Conservation (phyloP, 2,113 vertebrate species). For the Dunckerocampus dactyliophorus region DNA sequence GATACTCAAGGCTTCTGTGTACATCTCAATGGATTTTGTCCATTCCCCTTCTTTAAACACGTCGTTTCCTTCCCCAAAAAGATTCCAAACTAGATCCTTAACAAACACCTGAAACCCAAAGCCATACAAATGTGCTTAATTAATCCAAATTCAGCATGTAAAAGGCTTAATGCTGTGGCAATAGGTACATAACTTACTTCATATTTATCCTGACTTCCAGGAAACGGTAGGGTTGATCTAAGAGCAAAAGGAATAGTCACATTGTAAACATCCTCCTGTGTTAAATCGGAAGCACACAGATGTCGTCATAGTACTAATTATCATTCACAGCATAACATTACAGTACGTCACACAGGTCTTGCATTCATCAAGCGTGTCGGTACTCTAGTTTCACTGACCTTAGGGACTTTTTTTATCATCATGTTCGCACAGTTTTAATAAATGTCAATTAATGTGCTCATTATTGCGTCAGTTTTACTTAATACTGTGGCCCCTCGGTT, state of each 20-base stretch:
- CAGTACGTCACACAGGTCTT: no score
- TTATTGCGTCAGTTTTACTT: no score
- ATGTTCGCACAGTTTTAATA: no score
- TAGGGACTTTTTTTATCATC: no score
- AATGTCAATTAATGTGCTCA: no score
- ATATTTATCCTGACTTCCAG: constrained; percentile 89
- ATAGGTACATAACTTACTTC: constrained; percentile 72
- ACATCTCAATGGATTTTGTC: constrained; percentile 84
- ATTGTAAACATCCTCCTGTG: background rate
- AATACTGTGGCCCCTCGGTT: no score
- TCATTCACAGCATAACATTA: no score
- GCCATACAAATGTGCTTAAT: background rate
- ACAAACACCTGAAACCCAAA: constrained; percentile 81
- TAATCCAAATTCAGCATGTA: no score
- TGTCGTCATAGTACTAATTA: no score
- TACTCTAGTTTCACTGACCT: no score
- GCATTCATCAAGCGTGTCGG: no score
- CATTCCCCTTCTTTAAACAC: constrained; percentile 85
- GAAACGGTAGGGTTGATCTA: constrained; percentile 91
- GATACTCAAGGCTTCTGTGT: constrained; percentile 89
- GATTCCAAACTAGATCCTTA: constrained; percentile 85
- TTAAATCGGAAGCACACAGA: no score
- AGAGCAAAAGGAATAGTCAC: constrained; percentile 21
- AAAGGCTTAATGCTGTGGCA: background rate
- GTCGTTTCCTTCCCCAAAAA: constrained; percentile 93